Evolutionary conservation across 2,888 invertebrate genomes (phyloP), one percentile per base, ranked within the genome.

Genomic region (Cephus rjabovi): DNA sequence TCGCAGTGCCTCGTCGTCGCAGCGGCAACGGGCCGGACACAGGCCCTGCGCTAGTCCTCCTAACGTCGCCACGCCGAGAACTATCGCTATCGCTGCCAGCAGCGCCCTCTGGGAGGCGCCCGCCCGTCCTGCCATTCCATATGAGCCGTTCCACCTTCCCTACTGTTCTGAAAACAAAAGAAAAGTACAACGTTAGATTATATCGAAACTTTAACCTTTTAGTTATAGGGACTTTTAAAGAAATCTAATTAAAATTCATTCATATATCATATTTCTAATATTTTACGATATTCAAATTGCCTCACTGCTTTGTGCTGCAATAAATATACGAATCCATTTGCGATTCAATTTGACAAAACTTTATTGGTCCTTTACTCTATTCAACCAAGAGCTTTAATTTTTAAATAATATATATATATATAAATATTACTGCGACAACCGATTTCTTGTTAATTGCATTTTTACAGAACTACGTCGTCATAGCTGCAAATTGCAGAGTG

Each of bases 11-110:
- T 95, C 94, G 91, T 97, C 97, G 93, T 96, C 95, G 93, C 97
- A 97, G 82, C 94, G 93, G 92, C 97, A 97, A 86, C 95, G 95
- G 79, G 95, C 94, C 75, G 97, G 97, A 90, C 97, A 97, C 82
- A 96, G 94, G 79, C 94, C 94, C 86, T 93, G 93, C 81, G 93
- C 93, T 73, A 93, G 87, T 75, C 89, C 85, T 80, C 90, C 87
- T 82, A 90, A 86, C 82, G 89, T 82, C 79, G 89, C 81, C 74
- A 90, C 85, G 78, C 89, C 88, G 77, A 92, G 92, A 85, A 86
- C 92, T 90, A 84, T 89, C 80, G 88, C 87, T 82, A 89, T 88
- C 82, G 88, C 89, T 85, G 92, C 88, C 89, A 92, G 88, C 90
- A 93, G 87, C 89, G 94, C 92, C 93, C 93, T 93, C 89, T 93